These are phyloP conservation scores for Gavia stellata DNA, from an alignment of 2,113 vertebrate species.

Conservation along the genomic window DNA sequence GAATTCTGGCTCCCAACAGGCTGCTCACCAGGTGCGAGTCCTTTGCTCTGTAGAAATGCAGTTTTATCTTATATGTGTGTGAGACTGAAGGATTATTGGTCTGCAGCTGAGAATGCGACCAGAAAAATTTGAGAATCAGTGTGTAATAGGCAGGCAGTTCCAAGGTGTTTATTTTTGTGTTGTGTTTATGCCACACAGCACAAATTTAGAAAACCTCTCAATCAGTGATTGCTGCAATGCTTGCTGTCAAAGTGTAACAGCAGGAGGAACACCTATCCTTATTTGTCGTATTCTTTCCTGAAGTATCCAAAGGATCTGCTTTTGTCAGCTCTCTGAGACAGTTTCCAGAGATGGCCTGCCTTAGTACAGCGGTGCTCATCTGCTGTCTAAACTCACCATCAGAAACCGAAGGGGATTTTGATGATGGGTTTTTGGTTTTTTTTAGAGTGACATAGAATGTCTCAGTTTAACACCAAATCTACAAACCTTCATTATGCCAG, in stretches of 20 bases:
- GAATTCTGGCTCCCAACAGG: background rate
- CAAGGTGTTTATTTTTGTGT: background rate
- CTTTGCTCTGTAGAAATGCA: background rate
- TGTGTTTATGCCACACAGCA: background rate
- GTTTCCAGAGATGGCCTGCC: background rate
- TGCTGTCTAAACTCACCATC: background rate
- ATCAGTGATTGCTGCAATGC: background rate
- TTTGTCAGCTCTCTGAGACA: background rate
- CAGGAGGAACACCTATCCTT: background rate
- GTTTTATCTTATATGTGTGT: background rate
- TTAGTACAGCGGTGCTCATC: background rate
- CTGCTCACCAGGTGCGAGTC: accelerated
- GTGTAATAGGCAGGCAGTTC: background rate
- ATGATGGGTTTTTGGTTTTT: background rate
- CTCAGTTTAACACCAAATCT: background rate
- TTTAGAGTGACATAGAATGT: background rate
- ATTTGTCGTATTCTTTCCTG: background rate
- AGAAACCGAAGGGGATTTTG: background rate
- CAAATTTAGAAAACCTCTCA: background rate
- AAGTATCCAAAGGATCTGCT: background rate
- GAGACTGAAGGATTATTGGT: background rate
- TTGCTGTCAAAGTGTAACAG: background rate
- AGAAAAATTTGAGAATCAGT: background rate
- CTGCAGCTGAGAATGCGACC: background rate
- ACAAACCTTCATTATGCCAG: background rate